phyloP scores from a whole-genome alignment of 2,113 vertebrate species.

The Brevimyrus niger region DNA sequence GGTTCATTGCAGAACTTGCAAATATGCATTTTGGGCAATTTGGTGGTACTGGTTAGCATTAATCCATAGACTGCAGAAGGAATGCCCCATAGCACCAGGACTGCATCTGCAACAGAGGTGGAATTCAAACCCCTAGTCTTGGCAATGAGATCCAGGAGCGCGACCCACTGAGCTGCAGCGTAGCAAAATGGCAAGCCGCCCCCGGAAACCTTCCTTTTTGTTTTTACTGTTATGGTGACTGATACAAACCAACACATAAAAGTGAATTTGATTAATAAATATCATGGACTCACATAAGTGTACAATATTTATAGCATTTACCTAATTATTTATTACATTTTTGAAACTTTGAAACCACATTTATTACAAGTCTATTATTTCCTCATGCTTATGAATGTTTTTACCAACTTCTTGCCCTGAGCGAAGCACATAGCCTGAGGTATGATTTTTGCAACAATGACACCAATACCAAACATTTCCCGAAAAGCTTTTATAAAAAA shows the following conservation, averaged over 20 bases:
- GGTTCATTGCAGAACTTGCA: background rate
- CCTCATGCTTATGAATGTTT: background rate
- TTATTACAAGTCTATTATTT: background rate
- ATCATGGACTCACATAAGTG: background rate
- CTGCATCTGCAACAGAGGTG: background rate
- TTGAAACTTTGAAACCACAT: constrained; percentile 1
- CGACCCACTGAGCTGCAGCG: background rate
- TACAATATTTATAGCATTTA: background rate
- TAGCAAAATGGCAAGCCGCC: fast-evolving
- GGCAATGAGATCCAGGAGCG: background rate
- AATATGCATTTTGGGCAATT: background rate
- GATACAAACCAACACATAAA: background rate
- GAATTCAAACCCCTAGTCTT: background rate
- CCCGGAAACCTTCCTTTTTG: background rate
- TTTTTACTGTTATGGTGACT: background rate
- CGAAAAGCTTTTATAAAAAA: background rate
- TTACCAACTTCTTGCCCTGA: background rate
- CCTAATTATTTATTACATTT: background rate
- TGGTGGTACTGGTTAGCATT: background rate
- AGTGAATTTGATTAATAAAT: background rate
- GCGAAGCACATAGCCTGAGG: background rate
- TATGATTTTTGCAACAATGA: background rate
- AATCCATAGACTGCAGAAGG: background rate
- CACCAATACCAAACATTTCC: background rate
- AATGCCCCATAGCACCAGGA: background rate